phyloP scores from a whole-genome alignment of 2,113 vertebrate species.

The Ursus arctos region DNA sequence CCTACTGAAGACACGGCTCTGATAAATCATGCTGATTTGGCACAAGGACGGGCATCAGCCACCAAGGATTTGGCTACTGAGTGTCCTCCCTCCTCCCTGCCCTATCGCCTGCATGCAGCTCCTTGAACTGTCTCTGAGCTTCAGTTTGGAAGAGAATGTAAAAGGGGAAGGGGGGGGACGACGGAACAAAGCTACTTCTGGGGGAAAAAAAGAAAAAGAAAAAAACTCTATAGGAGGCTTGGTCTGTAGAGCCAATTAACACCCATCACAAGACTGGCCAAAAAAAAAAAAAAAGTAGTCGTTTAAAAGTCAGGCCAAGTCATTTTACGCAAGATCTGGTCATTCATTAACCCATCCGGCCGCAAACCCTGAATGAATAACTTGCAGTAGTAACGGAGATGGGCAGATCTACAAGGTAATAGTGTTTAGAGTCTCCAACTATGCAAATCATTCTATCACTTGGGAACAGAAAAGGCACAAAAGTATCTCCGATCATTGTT shows the following conservation, averaged over 20 bases:
- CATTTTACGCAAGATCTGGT: slow-evolving; percentile 91
- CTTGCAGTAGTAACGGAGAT: slow-evolving; percentile 85
- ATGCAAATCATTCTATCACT: slow-evolving; percentile 77
- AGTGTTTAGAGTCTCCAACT: slow-evolving; percentile 75
- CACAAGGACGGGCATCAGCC: slow-evolving; percentile 83
- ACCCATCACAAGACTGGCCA: slow-evolving; percentile 87
- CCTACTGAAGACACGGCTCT: slow-evolving; percentile 82
- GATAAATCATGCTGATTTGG: slow-evolving; percentile 86
- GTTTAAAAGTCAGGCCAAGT: slow-evolving; percentile 90
- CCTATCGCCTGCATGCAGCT: slow-evolving; percentile 70
- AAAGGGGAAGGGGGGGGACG: slow-evolving; percentile 64
- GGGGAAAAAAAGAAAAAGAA: background rate
- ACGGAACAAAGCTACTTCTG: slow-evolving; percentile 65
- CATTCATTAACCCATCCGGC: slow-evolving; percentile 92
- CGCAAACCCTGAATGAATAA: slow-evolving; percentile 90
- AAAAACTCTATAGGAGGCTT: slow-evolving; percentile 65
- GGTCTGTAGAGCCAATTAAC: slow-evolving; percentile 87
- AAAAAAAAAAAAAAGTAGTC: slow-evolving; percentile 80
- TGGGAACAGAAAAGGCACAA: slow-evolving; percentile 66
- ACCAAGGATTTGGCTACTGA: slow-evolving; percentile 79
- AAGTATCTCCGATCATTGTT: slow-evolving; percentile 63
- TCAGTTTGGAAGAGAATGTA: slow-evolving; percentile 79
- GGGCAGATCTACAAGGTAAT: slow-evolving; percentile 73
- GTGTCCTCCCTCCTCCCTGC: slow-evolving; percentile 46
- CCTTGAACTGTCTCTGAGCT: slow-evolving; percentile 84